A percentile compares a stretch with the other conserved stretches of the same genome.
These are phyloP conservation scores for Arctopsyche grandis DNA, from an alignment of 1,140 invertebrate species.

Conservation along the genomic window DNA sequence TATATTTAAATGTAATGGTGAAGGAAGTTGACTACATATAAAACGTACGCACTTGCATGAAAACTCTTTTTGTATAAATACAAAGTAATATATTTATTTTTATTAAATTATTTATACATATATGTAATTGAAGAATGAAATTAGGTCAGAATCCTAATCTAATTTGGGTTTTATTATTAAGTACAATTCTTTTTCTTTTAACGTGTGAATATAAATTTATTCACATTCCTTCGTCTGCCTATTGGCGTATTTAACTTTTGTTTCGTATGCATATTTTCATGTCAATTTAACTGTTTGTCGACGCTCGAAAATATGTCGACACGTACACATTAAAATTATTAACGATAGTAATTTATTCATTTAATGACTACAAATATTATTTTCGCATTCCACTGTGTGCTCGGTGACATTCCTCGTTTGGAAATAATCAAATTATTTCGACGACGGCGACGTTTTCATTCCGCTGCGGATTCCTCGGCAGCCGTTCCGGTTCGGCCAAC, in stretches of 20 bases:
- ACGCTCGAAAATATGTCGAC: too few species aligned
- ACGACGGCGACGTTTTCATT: neutral
- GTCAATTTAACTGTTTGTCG: neutral
- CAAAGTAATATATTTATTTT: slow-evolving; percentile 9
- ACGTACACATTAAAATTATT: too few species aligned
- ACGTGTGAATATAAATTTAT: too few species aligned
- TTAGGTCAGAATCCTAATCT: neutral
- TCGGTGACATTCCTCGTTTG: neutral
- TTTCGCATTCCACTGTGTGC: neutral
- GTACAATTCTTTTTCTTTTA: neutral
- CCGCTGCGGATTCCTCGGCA: neutral
- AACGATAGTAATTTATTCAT: too few species aligned
- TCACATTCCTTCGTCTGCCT: too few species aligned
- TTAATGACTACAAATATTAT: too few species aligned
- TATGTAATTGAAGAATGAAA: too few species aligned
- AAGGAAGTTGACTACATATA: too few species aligned
- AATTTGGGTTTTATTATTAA: neutral
- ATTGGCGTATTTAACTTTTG: neutral
- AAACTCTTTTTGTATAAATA: neutral
- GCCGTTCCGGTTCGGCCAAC: neutral
- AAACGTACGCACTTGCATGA: neutral
- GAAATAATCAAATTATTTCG: neutral
- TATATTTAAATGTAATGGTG: too few species aligned
- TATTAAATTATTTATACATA: neutral
- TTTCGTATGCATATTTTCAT: neutral